Evolutionary conservation across 2,888 invertebrate species (phyloP).

Genomic region (Omphaloscelis lunosa): DNA sequence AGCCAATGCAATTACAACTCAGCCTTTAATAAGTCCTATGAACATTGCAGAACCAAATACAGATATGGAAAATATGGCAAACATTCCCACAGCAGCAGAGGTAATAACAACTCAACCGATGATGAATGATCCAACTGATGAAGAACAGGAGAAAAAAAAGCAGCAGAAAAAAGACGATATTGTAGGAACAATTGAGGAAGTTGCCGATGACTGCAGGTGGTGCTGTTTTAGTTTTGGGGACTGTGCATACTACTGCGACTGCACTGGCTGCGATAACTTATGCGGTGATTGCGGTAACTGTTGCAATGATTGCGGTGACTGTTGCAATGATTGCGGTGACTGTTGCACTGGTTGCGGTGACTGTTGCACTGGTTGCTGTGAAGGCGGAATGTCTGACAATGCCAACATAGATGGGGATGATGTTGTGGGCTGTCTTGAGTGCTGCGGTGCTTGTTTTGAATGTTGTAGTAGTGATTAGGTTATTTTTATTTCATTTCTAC

Average conservation of each 20-base stretch:
- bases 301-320: slow-evolving; percentile 27
- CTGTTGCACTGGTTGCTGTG: slow-evolving; percentile 41
- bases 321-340: slow-evolving; percentile 38
- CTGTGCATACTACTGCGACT: background rate
- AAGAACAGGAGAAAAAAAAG: background rate
- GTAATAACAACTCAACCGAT: slow-evolving; percentile 47
- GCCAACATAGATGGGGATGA: background rate
- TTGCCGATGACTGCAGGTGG: background rate
- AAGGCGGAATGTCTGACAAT: background rate
- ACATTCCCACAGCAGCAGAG: background rate
- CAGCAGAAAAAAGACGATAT: background rate
- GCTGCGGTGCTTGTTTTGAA: slow-evolving; percentile 30
- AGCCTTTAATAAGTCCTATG: slow-evolving; percentile 19
- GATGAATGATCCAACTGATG: background rate
- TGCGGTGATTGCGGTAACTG: background rate
- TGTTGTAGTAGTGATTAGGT: slow-evolving; percentile 31
- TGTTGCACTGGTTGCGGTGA: slow-evolving; percentile 32
- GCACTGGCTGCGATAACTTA: background rate
- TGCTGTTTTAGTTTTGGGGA: background rate
- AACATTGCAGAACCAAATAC: background rate
- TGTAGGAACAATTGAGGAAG: no score
- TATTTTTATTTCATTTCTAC: background rate
- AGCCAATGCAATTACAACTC: slow-evolving; percentile 28
- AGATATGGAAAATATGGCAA: background rate
- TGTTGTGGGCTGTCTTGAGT: slow-evolving; percentile 18